Conservation (phyloP, 2,113 vertebrate genomes). For the Sinocyclocheilus grahami region DNA sequence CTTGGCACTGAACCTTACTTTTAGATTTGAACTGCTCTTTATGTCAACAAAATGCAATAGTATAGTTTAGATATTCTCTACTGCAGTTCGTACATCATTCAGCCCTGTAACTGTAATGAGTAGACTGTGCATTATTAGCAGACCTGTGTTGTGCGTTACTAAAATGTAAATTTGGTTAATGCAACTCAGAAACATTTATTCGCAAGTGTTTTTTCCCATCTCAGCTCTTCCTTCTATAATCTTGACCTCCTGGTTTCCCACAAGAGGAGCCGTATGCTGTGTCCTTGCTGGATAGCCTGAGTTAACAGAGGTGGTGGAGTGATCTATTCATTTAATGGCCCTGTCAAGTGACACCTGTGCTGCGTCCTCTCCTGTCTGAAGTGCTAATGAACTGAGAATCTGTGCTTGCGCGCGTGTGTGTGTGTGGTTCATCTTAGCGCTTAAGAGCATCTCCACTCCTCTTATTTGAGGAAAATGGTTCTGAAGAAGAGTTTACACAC, state of each 20-base stretch:
- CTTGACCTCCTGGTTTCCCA: conserved; percentile 10
- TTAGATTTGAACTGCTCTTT: not conserved
- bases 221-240: not conserved
- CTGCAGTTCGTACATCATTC: not conserved
- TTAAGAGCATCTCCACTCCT: not conserved
- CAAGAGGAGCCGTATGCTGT: conserved; percentile 61
- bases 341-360: conserved; percentile 83
- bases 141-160: not conserved
- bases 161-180: not conserved
- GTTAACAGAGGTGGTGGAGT: conserved; percentile 70
- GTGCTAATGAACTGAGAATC: conserved; percentile 78
- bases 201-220: not conserved
- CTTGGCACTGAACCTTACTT: conserved; percentile 3
- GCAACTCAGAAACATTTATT: not conserved
- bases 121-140: not conserved
- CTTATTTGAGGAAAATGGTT: not conserved
- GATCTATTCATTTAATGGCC: conserved; percentile 80
- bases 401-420: conserved; percentile 66
- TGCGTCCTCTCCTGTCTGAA: conserved; percentile 76
- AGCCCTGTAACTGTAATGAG: not conserved
- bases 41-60: conserved; percentile 9
- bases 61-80: not conserved
- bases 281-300: conserved; percentile 74
- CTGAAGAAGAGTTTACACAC: conserved; percentile 11
- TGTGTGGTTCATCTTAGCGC: not conserved